Conservation (phyloP, 2,113 vertebrate genomes). For the Lucifuga dentata region DNA sequence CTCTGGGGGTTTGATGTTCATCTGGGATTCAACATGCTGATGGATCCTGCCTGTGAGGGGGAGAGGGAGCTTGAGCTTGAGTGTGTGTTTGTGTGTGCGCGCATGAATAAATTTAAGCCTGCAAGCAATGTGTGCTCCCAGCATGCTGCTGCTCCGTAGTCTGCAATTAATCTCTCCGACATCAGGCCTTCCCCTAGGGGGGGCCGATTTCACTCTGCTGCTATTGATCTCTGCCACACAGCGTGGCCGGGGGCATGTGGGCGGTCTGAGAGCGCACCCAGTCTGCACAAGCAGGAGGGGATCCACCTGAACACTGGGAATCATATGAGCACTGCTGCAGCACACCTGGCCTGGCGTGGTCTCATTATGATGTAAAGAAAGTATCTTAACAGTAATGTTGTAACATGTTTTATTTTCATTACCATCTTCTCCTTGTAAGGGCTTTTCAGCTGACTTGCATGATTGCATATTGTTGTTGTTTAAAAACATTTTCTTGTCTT, state of each 20-base stretch:
- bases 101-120: conserved; percentile 72
- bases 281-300: conserved; percentile 51
- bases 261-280: conserved; percentile 55
- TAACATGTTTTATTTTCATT: conserved; percentile 27
- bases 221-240: conserved; percentile 72
- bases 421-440: neutral
- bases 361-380: conserved; percentile 47
- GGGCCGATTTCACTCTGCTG: conserved; percentile 67
- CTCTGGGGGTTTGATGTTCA: conserved; percentile 83
- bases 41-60: conserved; percentile 77
- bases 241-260: conserved; percentile 53
- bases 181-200: conserved; percentile 70
- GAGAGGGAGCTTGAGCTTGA: conserved; percentile 34
- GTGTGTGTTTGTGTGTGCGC: conserved; percentile 38
- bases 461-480: neutral
- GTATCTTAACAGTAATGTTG: conserved; percentile 31
- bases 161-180: conserved; percentile 87
- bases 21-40: conserved; percentile 84
- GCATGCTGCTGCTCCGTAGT: conserved; percentile 76
- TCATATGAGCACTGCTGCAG: conserved; percentile 15
- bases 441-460: conserved; percentile 17
- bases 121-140: conserved; percentile 73
- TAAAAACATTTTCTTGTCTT: too few species aligned
- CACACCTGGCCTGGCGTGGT: conserved; percentile 58
- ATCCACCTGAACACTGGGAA: conserved; percentile 46